These are phyloP conservation scores for Aethina tumida DNA, from an alignment of 1,140 invertebrate species.

Conservation along the genomic window DNA sequence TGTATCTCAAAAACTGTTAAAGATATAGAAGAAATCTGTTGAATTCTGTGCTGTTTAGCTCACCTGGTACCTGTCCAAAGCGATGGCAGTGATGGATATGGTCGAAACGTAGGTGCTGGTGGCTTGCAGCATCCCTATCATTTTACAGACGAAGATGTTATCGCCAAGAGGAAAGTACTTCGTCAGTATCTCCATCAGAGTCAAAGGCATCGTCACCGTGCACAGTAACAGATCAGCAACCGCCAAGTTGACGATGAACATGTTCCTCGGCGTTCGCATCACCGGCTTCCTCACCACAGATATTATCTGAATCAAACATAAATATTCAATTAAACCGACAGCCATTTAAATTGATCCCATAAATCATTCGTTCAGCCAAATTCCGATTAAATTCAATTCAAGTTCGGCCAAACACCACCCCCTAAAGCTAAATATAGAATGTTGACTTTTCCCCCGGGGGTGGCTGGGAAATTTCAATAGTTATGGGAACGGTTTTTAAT, in stretches of 20 bases:
- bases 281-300: constrained; percentile 61
- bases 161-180: constrained; percentile 65
- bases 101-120: constrained; percentile 83
- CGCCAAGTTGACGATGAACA: constrained; percentile 84
- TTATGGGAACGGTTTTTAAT: too few species aligned
- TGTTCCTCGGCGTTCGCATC: constrained; percentile 78
- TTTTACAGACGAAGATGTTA: constrained; percentile 61
- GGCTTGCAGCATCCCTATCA: constrained; percentile 70
- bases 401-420: too few species aligned
- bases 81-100: constrained; percentile 82
- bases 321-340: not conserved
- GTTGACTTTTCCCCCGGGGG: too few species aligned
- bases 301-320: constrained; percentile 31
- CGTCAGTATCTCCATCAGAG: constrained; percentile 68
- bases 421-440: too few species aligned
- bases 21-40: not conserved
- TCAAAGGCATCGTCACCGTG: constrained; percentile 76
- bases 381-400: too few species aligned
- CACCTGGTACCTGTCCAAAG: constrained; percentile 69
- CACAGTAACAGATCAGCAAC: constrained; percentile 77
- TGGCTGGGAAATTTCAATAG: too few species aligned
- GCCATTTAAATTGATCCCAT: too few species aligned
- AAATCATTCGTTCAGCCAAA: too few species aligned
- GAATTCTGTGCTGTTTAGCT: constrained; percentile 15
- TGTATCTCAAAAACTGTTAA: not conserved